phyloP scores from a whole-genome alignment of 2,113 vertebrate genomes.

The Azemiops feae region DNA sequence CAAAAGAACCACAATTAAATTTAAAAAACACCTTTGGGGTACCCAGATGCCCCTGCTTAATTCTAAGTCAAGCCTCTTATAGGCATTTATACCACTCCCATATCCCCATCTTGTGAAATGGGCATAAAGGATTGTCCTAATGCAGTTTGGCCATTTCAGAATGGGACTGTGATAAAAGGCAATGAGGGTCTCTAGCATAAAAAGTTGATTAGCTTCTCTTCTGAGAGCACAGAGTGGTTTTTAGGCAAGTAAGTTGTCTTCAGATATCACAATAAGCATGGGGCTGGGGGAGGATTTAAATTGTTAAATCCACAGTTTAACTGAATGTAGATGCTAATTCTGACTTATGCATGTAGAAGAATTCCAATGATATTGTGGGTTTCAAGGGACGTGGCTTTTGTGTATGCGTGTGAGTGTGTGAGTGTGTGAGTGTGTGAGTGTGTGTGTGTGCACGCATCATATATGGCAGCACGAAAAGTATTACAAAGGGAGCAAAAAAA shows the following conservation, averaged over 20 bases:
- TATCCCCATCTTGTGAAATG: conserved; percentile 68
- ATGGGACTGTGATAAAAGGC: conserved; percentile 77
- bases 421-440: too few relatives aligned
- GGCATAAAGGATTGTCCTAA: conserved; percentile 73
- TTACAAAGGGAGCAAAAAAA: conserved; percentile 78
- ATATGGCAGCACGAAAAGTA: conserved; percentile 73
- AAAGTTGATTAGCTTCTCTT: conserved; percentile 76
- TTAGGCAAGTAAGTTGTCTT: conserved; percentile 68
- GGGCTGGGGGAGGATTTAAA: conserved; percentile 1
- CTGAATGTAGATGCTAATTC: conserved; percentile 57
- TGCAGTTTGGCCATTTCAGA: conserved; percentile 71
- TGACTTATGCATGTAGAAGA: conserved; percentile 63
- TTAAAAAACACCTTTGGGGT: conserved; percentile 73
- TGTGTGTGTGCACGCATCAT: conserved; percentile 61
- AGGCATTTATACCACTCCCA: conserved; percentile 71
- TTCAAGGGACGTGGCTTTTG: conserved; percentile 64
- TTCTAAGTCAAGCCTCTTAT: conserved; percentile 75
- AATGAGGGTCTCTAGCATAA: conserved; percentile 75
- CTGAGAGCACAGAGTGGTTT: conserved; percentile 49
- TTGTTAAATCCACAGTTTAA: conserved; percentile 48
- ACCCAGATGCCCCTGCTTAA: conserved; percentile 75
- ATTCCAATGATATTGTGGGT: conserved; percentile 62
- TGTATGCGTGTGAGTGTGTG: background rate
- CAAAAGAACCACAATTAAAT: conserved; percentile 74
- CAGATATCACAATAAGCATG: conserved; percentile 60